Evolutionary conservation across 92 coral and sea anemone species (phyloP).

Genomic region (Phenganax marumi): DNA sequence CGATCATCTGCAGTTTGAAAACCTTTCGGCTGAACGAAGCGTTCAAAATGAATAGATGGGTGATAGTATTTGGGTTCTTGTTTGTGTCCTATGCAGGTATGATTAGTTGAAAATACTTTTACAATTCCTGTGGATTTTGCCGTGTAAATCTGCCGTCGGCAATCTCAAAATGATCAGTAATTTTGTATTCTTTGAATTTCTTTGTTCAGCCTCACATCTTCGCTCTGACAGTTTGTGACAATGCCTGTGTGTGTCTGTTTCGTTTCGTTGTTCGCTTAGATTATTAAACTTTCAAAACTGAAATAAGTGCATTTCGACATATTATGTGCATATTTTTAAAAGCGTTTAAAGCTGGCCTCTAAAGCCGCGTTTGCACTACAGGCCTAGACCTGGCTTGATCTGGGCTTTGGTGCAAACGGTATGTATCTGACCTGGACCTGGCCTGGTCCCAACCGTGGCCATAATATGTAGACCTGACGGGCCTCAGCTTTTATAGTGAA

Average conservation of each 20-base stretch:
- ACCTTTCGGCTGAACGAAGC: not conserved
- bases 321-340: not conserved
- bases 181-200: not conserved
- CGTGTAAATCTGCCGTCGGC: not conserved
- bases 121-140: constrained; percentile 12
- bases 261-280: not conserved
- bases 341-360: not conserved
- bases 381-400: no score
- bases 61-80: constrained; percentile 1
- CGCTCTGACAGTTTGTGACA: not conserved
- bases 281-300: not conserved
- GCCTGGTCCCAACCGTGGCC: no score
- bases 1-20: not conserved
- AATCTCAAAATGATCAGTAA: constrained; percentile 13
- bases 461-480: no score
- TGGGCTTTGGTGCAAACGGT: no score
- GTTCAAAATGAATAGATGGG: not conserved
- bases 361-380: no score
- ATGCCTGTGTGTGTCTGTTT: constrained; percentile 4
- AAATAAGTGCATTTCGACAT: not conserved
- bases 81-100: constrained; percentile 33
- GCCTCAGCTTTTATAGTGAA: no score
- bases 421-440: no score
- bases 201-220: not conserved
- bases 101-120: not conserved